Evolutionary conservation across 2,797 vertebrate species (phyloP).

Genomic region (Glyptemys insculpta): DNA sequence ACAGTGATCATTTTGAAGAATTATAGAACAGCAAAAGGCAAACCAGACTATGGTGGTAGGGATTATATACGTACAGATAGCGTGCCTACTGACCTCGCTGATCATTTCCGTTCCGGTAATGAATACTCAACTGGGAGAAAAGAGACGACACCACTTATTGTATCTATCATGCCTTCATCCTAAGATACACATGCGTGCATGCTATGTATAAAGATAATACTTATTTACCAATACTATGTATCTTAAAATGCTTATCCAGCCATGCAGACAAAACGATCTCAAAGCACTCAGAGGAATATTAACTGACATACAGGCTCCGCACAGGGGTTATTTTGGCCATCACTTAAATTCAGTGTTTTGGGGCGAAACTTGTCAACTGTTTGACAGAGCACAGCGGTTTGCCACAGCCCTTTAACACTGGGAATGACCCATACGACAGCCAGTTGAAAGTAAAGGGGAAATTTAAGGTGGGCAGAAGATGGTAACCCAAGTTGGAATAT

Average conservation of each 20-base stretch:
- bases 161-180: not conserved
- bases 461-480: accelerated
- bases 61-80: not conserved
- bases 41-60: not conserved
- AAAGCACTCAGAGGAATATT: too few species aligned
- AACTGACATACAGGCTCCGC: accelerated
- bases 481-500: not conserved
- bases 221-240: not conserved
- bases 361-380: not conserved
- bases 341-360: not conserved
- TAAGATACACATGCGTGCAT: not conserved
- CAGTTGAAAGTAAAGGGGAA: not conserved
- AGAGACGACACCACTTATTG: not conserved
- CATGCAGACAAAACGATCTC: not conserved
- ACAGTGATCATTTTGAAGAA: not conserved
- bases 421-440: not conserved
- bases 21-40: not conserved
- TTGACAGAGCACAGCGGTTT: not conserved
- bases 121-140: not conserved
- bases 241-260: not conserved
- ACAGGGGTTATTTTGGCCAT: not conserved
- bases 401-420: not conserved
- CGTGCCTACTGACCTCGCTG: not conserved
- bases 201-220: not conserved
- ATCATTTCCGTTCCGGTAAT: not conserved